phyloP scores from a whole-genome alignment of 2,113 vertebrate species.

The Cacatua alba region DNA sequence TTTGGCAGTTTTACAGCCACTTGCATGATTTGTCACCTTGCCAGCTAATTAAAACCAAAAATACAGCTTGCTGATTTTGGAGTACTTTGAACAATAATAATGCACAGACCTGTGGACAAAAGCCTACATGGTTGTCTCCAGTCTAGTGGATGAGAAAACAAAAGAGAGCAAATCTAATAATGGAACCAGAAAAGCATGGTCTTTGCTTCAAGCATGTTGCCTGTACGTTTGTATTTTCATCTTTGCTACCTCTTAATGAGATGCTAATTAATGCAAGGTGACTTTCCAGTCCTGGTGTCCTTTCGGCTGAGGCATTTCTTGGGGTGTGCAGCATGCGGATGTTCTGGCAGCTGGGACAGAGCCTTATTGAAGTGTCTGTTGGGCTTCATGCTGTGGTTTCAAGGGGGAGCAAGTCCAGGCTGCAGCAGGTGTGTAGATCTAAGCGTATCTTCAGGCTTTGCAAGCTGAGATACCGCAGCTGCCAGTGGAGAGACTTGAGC shows the following conservation, averaged over 20 bases:
- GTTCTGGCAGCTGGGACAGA: not conserved
- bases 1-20: slow-evolving; percentile 36
- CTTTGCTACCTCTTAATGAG: not conserved
- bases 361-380: not conserved
- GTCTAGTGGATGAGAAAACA: slow-evolving; percentile 14
- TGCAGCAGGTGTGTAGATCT: slow-evolving; percentile 21
- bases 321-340: not conserved
- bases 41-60: slow-evolving; percentile 45
- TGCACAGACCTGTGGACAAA: slow-evolving; percentile 27
- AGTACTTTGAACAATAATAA: slow-evolving; percentile 40
- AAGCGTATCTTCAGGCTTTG: not conserved
- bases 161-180: not conserved
- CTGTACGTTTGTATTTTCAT: not conserved
- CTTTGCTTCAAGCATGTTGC: not conserved
- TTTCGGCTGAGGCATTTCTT: not conserved
- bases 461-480: not conserved
- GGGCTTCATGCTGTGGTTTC: not conserved
- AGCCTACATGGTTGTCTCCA: not conserved
- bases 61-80: slow-evolving; percentile 26
- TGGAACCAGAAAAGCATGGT: slow-evolving; percentile 14
- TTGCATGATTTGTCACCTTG: slow-evolving; percentile 31
- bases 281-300: not conserved
- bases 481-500: not conserved
- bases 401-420: not conserved
- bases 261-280: slow-evolving; percentile 11